These are phyloP conservation scores for Aphelenchoides fujianensis DNA, from an alignment of 1,140 invertebrate species.

Conservation along the genomic window DNA sequence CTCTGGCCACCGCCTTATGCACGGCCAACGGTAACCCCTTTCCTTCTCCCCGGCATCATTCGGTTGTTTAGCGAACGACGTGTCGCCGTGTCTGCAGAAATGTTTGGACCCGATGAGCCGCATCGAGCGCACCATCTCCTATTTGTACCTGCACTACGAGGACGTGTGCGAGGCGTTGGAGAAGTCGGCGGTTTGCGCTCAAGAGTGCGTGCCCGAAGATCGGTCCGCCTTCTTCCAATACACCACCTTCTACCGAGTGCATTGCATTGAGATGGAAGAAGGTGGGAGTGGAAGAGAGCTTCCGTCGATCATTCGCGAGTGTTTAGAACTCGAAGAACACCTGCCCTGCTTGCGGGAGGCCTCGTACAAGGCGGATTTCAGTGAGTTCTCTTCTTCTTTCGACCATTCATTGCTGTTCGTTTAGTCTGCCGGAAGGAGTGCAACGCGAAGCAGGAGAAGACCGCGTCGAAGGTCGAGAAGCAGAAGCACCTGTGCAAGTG, in stretches of 20 bases:
- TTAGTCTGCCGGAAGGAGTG: slow-evolving; percentile 46
- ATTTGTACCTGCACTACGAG: slow-evolving; percentile 43
- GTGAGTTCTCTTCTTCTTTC: slow-evolving; percentile 20
- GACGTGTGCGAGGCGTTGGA: slow-evolving; percentile 53
- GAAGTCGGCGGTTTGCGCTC: slow-evolving; percentile 43
- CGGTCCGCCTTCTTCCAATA: slow-evolving; percentile 51
- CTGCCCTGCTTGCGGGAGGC: slow-evolving; percentile 45
- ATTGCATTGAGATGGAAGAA: slow-evolving; percentile 57
- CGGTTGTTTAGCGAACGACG: slow-evolving; percentile 1
- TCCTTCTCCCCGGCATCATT: too few species aligned
- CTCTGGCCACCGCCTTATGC: too few species aligned
- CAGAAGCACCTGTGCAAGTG: slow-evolving; percentile 55
- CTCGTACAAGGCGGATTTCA: slow-evolving; percentile 49
- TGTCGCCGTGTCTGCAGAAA: slow-evolving; percentile 34
- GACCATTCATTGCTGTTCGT: background rate
- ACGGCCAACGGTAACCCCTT: too few species aligned
- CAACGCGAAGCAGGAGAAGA: slow-evolving; percentile 42
- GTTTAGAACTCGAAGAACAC: slow-evolving; percentile 52
- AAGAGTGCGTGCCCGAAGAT: slow-evolving; percentile 45
- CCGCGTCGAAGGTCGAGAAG: slow-evolving; percentile 39
- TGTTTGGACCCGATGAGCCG: slow-evolving; percentile 45
- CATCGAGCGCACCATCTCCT: slow-evolving; percentile 40
- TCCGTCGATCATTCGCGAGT: too few species aligned
- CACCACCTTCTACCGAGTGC: slow-evolving; percentile 56
- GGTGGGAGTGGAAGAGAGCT: slow-evolving; percentile 27